phyloP scores from a whole-genome alignment of 2,888 invertebrate genomes.

The Ophion ventricosus region DNA sequence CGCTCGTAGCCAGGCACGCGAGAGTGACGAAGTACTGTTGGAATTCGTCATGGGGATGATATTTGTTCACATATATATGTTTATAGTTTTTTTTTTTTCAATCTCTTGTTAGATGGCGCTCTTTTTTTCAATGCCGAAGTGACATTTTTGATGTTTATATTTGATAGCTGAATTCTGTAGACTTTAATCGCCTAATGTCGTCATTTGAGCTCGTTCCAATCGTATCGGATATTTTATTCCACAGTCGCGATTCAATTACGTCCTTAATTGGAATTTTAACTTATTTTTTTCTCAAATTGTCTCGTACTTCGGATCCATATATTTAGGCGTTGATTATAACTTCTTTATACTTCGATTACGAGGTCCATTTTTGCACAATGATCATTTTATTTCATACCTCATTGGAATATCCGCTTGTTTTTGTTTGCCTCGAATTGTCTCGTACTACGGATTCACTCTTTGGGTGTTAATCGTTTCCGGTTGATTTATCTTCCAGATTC shows the following conservation, averaged over 20 bases:
- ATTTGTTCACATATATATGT: not conserved
- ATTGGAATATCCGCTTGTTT: not conserved
- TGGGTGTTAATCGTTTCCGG: not conserved
- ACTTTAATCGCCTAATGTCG: not conserved
- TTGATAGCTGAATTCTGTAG: not conserved
- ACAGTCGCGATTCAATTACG: not conserved
- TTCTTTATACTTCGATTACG: too few species aligned
- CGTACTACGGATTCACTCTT: not conserved
- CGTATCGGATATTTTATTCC: not conserved
- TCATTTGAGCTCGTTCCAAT: not conserved
- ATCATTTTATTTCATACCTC: not conserved
- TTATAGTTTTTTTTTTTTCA: constrained; percentile 8
- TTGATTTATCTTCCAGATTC: constrained; percentile 10
- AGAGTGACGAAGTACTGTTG: constrained; percentile 74
- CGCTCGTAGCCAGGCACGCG: constrained; percentile 76
- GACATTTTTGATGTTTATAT: not conserved
- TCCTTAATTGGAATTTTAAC: not conserved
- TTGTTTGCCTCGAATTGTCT: not conserved
- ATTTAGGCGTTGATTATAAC: not conserved
- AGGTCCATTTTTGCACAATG: too few species aligned
- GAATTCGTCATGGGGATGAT: constrained; percentile 75
- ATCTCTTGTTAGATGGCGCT: not conserved
- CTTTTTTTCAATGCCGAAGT: not conserved
- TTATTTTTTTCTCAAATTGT: not conserved
- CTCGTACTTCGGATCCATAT: not conserved